A percentile compares a stretch with the other conserved stretches of the same genome.
Evolutionary conservation across 2,113 vertebrate genomes (phyloP).

Genomic region (Catagonus wagneri): DNA sequence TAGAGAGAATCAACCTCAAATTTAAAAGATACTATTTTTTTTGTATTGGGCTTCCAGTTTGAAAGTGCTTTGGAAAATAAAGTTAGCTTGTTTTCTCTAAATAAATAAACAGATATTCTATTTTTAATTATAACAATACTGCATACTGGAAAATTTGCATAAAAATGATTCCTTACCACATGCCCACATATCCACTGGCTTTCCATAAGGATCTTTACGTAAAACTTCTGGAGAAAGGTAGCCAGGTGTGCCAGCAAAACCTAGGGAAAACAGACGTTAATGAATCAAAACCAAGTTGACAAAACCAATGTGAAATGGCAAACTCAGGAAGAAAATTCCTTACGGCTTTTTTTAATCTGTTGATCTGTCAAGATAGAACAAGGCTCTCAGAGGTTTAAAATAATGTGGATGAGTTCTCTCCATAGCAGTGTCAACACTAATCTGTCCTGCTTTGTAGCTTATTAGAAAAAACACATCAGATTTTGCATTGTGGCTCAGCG

Average conservation of each 20-base stretch:
- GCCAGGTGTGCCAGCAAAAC: conserved; percentile 97
- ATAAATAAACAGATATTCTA: too few species aligned
- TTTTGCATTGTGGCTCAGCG: too few species aligned
- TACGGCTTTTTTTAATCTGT: neutral
- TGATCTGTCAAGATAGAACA: neutral
- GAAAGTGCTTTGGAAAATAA: too few species aligned
- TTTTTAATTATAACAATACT: neutral
- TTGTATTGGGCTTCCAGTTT: too few species aligned
- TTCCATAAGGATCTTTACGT: conserved; percentile 98
- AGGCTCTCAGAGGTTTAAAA: neutral
- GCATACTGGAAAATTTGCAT: neutral
- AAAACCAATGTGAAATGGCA: neutral
- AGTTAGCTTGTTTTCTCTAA: too few species aligned
- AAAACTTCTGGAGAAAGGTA: conserved; percentile 98
- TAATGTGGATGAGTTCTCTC: neutral
- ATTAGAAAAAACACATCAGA: neutral
- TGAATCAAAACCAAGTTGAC: neutral
- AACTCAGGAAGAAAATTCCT: neutral
- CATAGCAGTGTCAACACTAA: neutral
- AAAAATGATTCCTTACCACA: conserved; percentile 91
- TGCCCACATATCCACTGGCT: conserved; percentile 99
- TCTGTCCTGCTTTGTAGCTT: neutral
- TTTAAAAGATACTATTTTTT: neutral
- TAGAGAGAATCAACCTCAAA: neutral
- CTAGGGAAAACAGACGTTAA: conserved; percentile 83